phyloP scores from a whole-genome alignment of 2,113 vertebrate species.

The Ochotona curzoniae region DNA sequence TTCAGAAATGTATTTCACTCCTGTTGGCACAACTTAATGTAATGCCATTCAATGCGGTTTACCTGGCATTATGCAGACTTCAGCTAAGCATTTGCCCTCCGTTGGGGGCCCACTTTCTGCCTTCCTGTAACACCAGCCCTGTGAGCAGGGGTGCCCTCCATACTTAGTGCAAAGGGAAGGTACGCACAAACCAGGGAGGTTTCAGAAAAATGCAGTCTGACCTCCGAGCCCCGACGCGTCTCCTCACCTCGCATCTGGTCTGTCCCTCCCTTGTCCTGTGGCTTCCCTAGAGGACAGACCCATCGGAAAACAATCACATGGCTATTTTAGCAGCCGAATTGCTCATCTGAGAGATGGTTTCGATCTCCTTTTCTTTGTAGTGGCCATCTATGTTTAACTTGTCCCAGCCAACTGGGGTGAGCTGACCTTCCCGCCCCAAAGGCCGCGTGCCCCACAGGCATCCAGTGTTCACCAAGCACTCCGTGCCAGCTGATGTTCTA shows the following conservation, averaged over 20 bases:
- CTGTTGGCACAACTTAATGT: background rate
- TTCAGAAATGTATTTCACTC: background rate
- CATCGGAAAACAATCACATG: background rate
- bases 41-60: fast-evolving
- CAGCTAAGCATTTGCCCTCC: background rate
- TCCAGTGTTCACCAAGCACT: background rate
- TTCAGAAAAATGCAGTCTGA: background rate
- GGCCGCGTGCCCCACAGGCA: background rate
- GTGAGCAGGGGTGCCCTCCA: background rate
- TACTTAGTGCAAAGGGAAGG: background rate
- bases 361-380: background rate
- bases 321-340: background rate
- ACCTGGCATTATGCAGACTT: background rate
- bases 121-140: background rate
- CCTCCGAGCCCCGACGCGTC: background rate
- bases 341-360: background rate
- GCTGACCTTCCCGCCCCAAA: background rate
- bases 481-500: background rate
- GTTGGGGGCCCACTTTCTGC: background rate
- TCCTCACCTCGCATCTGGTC: no score
- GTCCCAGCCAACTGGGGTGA: background rate
- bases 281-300: background rate
- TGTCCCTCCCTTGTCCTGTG: background rate
- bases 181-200: background rate
- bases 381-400: background rate